Percentiles rank a stretch among this genome's conserved stretches.
These are phyloP conservation scores for Tenebrosternarchus preto DNA, from an alignment of 2,113 vertebrate species.

Conservation along the genomic window DNA sequence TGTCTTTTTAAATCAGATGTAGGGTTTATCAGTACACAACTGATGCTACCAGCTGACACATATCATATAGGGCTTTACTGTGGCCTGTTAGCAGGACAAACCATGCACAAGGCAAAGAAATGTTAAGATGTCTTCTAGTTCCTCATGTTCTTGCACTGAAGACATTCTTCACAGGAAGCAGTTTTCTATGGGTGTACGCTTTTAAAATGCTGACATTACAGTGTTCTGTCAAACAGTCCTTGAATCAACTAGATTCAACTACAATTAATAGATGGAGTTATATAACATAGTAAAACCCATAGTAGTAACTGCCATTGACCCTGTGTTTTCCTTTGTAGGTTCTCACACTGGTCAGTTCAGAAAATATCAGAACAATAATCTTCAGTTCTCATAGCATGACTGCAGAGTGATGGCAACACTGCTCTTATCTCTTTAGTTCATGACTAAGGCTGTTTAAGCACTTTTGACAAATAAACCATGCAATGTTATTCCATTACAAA, in stretches of 20 bases:
- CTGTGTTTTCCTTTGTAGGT: background rate
- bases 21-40: background rate
- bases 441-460: slow-evolving; percentile 25
- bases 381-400: background rate
- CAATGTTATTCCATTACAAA: background rate
- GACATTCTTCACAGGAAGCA: background rate
- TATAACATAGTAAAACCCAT: background rate
- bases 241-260: background rate
- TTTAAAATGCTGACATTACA: background rate
- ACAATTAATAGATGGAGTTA: background rate
- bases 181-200: background rate
- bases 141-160: slow-evolving; percentile 1
- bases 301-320: background rate
- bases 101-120: background rate
- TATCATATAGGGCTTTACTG: background rate
- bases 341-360: slow-evolving; percentile 1
- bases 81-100: background rate
- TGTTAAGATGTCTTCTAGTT: background rate
- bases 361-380: slow-evolving; percentile 22
- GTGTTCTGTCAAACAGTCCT: background rate
- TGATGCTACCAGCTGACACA: background rate
- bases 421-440: slow-evolving; percentile 15
- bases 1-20: too few relatives aligned
- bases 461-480: background rate
- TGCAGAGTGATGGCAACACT: background rate